Percentiles rank a stretch among this genome's conserved stretches.
Conservation (phyloP, 2,888 invertebrate species). For the Drosophila kanekoi region DNA sequence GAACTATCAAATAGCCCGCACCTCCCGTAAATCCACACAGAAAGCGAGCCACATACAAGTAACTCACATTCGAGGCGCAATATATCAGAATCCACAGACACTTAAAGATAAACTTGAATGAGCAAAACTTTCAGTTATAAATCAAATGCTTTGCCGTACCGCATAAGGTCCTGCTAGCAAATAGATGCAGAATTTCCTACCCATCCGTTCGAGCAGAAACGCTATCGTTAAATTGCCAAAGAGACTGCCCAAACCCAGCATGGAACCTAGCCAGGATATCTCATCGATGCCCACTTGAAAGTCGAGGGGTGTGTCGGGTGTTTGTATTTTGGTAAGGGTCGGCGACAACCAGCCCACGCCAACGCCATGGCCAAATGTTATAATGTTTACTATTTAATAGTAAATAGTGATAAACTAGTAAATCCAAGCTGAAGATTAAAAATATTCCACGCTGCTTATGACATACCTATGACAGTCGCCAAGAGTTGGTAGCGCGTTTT, state of each 20-base stretch:
- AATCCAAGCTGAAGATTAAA: fast-evolving
- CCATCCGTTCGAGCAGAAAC: constrained; percentile 68
- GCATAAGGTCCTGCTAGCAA: constrained; percentile 78
- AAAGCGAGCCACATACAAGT: constrained; percentile 79
- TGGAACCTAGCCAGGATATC: constrained; percentile 82
- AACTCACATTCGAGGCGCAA: constrained; percentile 72
- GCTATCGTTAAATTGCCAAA: constrained; percentile 80
- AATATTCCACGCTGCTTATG: not conserved
- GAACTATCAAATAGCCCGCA: constrained; percentile 76
- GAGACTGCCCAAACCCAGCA: constrained; percentile 79
- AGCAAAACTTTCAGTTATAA: not conserved
- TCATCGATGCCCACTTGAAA: constrained; percentile 69
- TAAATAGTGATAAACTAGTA: not conserved
- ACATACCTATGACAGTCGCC: constrained; percentile 71
- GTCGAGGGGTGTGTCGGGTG: constrained; percentile 60
- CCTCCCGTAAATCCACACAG: constrained; percentile 83
- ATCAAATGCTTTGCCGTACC: constrained; percentile 51
- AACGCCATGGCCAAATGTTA: constrained; percentile 82
- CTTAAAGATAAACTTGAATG: constrained; percentile 40
- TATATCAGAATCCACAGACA: constrained; percentile 80
- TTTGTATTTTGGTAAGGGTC: constrained; percentile 75
- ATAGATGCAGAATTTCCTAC: constrained; percentile 77
- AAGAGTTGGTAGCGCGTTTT: constrained; percentile 67
- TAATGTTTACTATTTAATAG: constrained; percentile 76
- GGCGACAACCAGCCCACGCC: constrained; percentile 84